Evolutionary conservation across 2,797 vertebrate species (phyloP).

Genomic region (Enteromius anoplus): DNA sequence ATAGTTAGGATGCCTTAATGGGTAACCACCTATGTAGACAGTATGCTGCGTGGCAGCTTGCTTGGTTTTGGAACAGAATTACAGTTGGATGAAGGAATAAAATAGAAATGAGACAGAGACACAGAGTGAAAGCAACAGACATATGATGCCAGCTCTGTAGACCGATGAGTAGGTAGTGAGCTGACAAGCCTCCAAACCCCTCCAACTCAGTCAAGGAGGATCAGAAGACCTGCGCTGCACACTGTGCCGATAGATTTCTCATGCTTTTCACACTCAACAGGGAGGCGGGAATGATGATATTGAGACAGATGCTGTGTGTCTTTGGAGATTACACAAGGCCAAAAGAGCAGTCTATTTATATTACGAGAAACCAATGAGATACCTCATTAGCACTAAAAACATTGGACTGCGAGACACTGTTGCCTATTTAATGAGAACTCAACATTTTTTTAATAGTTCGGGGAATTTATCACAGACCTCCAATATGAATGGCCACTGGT

Average conservation of each 20-base stretch:
- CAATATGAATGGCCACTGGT: background rate
- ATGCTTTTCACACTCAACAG: constrained; percentile 62
- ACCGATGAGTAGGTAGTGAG: constrained; percentile 54
- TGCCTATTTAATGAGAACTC: constrained; percentile 31
- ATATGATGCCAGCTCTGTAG: constrained; percentile 54
- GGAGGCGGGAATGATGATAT: constrained; percentile 55
- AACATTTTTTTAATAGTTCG: constrained; percentile 9
- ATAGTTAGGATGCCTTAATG: background rate
- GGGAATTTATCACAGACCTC: constrained; percentile 29
- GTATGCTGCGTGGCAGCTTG: too few species aligned
- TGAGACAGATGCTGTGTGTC: constrained; percentile 60
- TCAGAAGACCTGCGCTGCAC: constrained; percentile 48
- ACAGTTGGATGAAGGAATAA: constrained; percentile 1
- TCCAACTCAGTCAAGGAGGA: constrained; percentile 55
- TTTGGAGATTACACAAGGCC: constrained; percentile 52
- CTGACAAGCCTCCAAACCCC: constrained; percentile 57
- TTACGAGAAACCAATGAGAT: constrained; percentile 46
- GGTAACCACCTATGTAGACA: background rate
- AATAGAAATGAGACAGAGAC: constrained; percentile 62
- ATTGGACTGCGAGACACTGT: constrained; percentile 23
- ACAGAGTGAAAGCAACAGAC: constrained; percentile 54
- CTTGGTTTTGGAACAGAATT: constrained; percentile 13
- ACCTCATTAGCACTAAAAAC: constrained; percentile 36
- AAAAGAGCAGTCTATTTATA: constrained; percentile 52
- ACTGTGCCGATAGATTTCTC: constrained; percentile 52